Conservation (phyloP, 2,888 invertebrate species). For the Bombylius discolor region DNA sequence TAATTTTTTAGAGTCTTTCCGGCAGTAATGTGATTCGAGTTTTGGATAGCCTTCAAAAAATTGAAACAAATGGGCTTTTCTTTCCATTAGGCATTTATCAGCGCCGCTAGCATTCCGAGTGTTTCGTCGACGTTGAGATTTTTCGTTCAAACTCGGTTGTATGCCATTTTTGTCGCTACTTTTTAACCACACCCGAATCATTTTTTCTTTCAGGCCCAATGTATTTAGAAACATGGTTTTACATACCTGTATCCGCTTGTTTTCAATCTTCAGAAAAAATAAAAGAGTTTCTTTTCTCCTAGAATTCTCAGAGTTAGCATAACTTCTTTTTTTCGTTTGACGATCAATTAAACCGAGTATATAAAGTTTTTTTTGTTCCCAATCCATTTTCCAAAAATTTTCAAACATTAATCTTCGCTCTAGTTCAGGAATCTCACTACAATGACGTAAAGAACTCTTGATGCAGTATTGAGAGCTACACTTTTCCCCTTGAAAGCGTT, state of each 20-base stretch:
- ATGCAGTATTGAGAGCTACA: conserved; percentile 6
- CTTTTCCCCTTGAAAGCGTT: conserved; percentile 1
- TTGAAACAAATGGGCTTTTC: too few species aligned
- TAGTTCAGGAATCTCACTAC: conserved; percentile 1
- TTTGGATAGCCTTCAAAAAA: not conserved
- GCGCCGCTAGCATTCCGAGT: too few species aligned
- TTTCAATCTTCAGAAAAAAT: conserved; percentile 4
- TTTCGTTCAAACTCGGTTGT: not conserved
- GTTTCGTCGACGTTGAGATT: not conserved
- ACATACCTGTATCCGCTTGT: conserved; percentile 7
- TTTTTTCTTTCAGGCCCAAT: conserved; percentile 2
- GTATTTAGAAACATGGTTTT: conserved; percentile 5
- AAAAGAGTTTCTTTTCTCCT: not conserved
- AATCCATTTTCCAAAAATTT: conserved; percentile 4
- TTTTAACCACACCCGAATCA: conserved; percentile 2
- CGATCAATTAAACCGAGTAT: not conserved
- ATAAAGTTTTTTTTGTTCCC: conserved; percentile 8
- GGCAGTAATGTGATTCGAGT: conserved; percentile 2
- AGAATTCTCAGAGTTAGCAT: conserved; percentile 3
- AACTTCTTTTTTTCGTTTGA: not conserved
- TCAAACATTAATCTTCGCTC: conserved; percentile 5
- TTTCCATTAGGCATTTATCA: not conserved
- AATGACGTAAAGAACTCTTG: conserved; percentile 6
- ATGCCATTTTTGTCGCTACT: conserved; percentile 1
- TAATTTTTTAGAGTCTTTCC: not conserved